Conservation (phyloP, 2,888 invertebrate species). For the Morpho deidamia region DNA sequence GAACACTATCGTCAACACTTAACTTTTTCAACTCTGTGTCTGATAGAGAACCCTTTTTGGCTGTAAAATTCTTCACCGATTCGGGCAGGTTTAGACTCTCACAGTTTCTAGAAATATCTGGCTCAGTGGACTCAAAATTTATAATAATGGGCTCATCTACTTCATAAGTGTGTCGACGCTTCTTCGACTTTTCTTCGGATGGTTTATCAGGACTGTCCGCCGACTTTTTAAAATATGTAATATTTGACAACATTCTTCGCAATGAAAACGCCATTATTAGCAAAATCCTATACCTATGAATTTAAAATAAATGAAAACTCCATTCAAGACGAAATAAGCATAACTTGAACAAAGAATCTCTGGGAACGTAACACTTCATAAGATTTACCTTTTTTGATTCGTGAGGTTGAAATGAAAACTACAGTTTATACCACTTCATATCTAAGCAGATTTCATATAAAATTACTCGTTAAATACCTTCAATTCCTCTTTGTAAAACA, state of each 20-base stretch:
- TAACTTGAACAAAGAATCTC: not conserved
- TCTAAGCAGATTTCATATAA: not conserved
- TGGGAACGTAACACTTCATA: not conserved
- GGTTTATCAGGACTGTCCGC: slow-evolving; percentile 31
- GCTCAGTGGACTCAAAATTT: slow-evolving; percentile 44
- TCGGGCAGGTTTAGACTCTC: slow-evolving; percentile 43
- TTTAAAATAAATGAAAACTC: no score
- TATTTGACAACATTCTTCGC: slow-evolving; percentile 65
- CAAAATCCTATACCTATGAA: no score
- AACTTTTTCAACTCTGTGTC: slow-evolving; percentile 54
- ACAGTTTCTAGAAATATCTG: slow-evolving; percentile 51
- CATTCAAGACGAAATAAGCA: not conserved
- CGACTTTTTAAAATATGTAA: slow-evolving; percentile 61
- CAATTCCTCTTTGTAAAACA: not conserved
- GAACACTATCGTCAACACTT: slow-evolving; percentile 28
- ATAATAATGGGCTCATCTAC: slow-evolving; percentile 31
- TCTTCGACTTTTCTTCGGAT: slow-evolving; percentile 18
- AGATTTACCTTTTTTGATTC: slow-evolving; percentile 1
- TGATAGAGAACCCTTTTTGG: slow-evolving; percentile 55
- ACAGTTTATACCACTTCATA: slow-evolving; percentile 2
- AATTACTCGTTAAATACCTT: slow-evolving; percentile 8
- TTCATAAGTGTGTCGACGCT: slow-evolving; percentile 24
- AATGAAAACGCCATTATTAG: slow-evolving; percentile 63
- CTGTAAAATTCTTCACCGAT: slow-evolving; percentile 41
- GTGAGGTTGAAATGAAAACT: not conserved